phyloP scores from a whole-genome alignment of 1,140 invertebrate genomes.

The Paraescarpia echinospica region DNA sequence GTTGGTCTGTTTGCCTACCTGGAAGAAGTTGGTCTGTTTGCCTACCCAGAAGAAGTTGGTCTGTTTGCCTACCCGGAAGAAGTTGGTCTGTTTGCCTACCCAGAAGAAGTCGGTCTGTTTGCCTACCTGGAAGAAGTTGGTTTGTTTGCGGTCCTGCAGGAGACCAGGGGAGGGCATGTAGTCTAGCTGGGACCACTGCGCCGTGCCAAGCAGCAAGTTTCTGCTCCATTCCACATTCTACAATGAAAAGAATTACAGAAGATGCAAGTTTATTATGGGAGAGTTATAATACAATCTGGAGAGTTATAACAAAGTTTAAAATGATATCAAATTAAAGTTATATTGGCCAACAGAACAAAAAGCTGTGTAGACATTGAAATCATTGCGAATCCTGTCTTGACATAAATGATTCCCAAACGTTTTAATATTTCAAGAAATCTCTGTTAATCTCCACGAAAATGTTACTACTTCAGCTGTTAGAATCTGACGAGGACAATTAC shows the following conservation, averaged over 20 bases:
- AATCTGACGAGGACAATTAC: no score
- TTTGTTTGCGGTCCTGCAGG: conserved; percentile 79
- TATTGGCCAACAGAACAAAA: not conserved
- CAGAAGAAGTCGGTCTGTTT: not conserved
- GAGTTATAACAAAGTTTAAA: not conserved
- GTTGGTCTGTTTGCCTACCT: not conserved
- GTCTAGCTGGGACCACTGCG: conserved; percentile 41
- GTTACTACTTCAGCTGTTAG: no score
- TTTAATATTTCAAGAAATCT: not conserved
- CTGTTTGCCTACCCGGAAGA: not conserved
- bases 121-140: conserved; percentile 87
- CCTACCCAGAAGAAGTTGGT: not conserved
- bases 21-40: not conserved
- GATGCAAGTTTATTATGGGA: not conserved
- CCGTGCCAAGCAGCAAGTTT: conserved; percentile 51
- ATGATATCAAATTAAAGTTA: not conserved
- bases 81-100: not conserved
- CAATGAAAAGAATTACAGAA: not conserved
- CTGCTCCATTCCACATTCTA: conserved; percentile 51
- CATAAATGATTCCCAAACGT: not conserved
- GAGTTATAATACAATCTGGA: not conserved
- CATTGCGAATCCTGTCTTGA: not conserved
- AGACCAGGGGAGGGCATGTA: conserved; percentile 70
- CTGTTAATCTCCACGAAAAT: no score
- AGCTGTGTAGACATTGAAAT: not conserved